Conservation (phyloP, 2,113 vertebrate species). For the Aspidoscelis tigris region DNA sequence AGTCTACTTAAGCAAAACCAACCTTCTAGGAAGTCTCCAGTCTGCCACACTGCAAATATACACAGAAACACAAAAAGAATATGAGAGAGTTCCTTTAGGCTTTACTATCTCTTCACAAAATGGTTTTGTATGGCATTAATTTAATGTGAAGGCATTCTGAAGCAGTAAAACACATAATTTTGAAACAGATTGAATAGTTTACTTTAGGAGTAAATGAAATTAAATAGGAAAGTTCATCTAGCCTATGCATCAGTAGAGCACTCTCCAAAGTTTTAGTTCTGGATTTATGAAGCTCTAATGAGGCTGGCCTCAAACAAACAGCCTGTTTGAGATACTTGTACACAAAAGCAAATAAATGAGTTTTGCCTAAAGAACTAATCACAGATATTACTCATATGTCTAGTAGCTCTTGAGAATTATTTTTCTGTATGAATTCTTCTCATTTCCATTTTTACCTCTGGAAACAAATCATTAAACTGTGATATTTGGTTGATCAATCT, state of each 20-base stretch:
- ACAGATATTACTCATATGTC: background rate
- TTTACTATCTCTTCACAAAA: too few species aligned
- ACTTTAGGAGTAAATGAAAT: background rate
- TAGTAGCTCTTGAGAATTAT: background rate
- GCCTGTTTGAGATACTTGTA: background rate
- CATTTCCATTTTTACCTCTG: conserved; percentile 3
- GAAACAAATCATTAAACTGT: background rate
- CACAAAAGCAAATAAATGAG: background rate
- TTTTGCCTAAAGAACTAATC: background rate
- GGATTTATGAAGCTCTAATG: background rate
- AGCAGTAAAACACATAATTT: background rate
- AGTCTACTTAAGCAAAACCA: too few species aligned
- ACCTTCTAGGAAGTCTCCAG: too few species aligned
- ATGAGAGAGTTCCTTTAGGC: too few species aligned
- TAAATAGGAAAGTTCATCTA: background rate
- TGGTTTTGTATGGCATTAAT: too few species aligned
- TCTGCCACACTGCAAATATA: too few species aligned
- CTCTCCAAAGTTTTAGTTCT: too few species aligned
- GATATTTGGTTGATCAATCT: background rate
- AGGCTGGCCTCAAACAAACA: background rate
- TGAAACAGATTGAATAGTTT: background rate
- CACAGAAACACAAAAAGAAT: too few species aligned
- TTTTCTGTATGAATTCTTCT: background rate
- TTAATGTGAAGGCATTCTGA: too few species aligned
- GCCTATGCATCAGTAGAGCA: too few species aligned